phyloP scores from a whole-genome alignment of 2,888 invertebrate species.

The Acanthosepion pharaonis region DNA sequence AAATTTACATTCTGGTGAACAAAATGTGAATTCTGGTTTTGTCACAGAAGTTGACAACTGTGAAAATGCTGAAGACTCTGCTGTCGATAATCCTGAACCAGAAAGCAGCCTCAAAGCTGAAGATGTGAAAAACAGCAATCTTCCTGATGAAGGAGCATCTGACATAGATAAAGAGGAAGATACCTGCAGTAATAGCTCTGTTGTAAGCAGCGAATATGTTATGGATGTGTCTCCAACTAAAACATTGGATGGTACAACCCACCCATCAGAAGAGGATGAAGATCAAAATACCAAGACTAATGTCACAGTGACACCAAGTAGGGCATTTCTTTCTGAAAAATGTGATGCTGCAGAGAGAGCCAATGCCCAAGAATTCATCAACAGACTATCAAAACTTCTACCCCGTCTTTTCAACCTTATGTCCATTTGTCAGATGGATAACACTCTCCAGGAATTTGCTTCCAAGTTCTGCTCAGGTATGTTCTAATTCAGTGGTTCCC shows the following conservation, averaged over 20 bases:
- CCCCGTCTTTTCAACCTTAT: slow-evolving; percentile 84
- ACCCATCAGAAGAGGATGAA: neutral
- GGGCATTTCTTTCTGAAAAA: slow-evolving; percentile 46
- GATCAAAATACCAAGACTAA: neutral
- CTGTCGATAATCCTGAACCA: neutral
- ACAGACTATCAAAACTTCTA: slow-evolving; percentile 83
- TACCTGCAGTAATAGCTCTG: slow-evolving; percentile 37
- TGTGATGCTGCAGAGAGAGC: slow-evolving; percentile 81
- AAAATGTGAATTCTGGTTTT: neutral
- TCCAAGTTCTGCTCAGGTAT: slow-evolving; percentile 91
- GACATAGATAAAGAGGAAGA: slow-evolving; percentile 10
- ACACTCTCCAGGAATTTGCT: slow-evolving; percentile 91
- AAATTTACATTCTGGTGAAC: neutral
- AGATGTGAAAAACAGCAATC: neutral
- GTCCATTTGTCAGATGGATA: slow-evolving; percentile 91
- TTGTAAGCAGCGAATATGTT: neutral
- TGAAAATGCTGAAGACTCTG: neutral
- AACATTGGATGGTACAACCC: neutral
- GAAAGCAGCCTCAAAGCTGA: slow-evolving; percentile 11
- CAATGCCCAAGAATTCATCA: slow-evolving; percentile 88
- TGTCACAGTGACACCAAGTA: too few species aligned
- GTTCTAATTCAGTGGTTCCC: slow-evolving; percentile 62
- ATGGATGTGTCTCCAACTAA: neutral
- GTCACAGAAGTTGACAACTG: neutral
- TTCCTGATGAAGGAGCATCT: neutral